Evolutionary conservation across 2,888 invertebrate species (phyloP).

Genomic region (Monoplex corrugatus): DNA sequence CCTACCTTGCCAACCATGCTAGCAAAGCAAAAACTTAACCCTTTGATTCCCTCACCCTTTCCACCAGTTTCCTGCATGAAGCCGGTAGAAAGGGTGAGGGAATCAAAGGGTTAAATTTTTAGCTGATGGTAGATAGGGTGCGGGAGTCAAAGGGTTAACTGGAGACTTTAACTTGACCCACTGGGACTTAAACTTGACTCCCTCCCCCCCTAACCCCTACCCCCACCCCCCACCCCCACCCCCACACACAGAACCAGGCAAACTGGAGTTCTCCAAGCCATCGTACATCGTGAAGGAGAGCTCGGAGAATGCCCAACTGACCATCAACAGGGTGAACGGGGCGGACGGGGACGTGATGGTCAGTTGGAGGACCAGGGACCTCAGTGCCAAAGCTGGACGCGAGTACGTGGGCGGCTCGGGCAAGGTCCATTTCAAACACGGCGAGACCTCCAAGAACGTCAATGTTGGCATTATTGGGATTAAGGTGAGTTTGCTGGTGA

Average conservation of each 20-base stretch:
- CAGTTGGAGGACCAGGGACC: constrained; percentile 84
- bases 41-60: no score
- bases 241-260: constrained; percentile 83
- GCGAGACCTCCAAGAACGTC: constrained; percentile 83
- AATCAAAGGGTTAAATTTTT: neutral
- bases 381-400: constrained; percentile 83
- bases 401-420: constrained; percentile 84
- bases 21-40: no score
- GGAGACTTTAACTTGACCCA: no score
- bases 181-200: neutral
- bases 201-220: neutral
- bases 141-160: no score
- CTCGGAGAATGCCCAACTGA: constrained; percentile 82
- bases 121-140: no score
- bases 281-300: constrained; percentile 85
- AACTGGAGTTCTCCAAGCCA: constrained; percentile 84
- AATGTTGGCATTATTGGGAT: constrained; percentile 84
- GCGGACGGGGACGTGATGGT: constrained; percentile 84
- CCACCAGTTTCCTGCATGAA: no score
- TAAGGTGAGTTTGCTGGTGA: constrained; percentile 78
- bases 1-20: no score
- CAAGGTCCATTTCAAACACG: constrained; percentile 80
- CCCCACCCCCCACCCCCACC: neutral
- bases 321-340: constrained; percentile 83
- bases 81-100: neutral